Conservation (phyloP, 2,888 invertebrate species). For the Hemicrepidius hirtus region DNA sequence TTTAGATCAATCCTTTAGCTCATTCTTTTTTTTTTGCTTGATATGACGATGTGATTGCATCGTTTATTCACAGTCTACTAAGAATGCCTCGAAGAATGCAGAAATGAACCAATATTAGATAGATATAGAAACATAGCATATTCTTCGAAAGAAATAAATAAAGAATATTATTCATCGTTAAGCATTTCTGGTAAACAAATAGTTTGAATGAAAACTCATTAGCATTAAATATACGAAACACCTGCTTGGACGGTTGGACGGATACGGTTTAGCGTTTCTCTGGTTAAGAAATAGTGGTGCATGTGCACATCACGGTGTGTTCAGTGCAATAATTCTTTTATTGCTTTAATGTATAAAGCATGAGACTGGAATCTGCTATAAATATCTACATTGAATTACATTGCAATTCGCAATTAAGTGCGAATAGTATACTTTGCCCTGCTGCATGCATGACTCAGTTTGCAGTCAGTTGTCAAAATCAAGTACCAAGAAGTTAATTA, state of each 20-base stretch:
- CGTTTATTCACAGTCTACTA: too few relatives aligned
- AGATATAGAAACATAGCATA: too few relatives aligned
- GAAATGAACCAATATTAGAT: too few relatives aligned
- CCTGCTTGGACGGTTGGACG: constrained; percentile 12
- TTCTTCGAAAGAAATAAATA: too few relatives aligned
- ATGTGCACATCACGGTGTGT: not conserved
- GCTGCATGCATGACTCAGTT: constrained; percentile 11
- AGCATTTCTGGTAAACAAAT: too few relatives aligned
- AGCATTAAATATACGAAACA: constrained; percentile 1
- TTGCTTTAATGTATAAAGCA: constrained; percentile 19
- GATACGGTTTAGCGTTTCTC: constrained; percentile 2
- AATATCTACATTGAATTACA: constrained; percentile 8
- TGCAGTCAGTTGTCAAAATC: constrained; percentile 1
- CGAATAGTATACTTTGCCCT: constrained; percentile 18
- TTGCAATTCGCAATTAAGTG: constrained; percentile 22
- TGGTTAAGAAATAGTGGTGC: constrained; percentile 3
- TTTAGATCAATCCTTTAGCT: too few relatives aligned
- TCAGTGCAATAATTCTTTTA: not conserved
- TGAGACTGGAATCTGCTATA: constrained; percentile 9
- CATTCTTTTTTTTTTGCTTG: too few relatives aligned
- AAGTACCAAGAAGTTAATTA: constrained; percentile 6
- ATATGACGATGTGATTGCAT: too few relatives aligned
- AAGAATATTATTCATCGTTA: too few relatives aligned
- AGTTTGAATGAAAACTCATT: not conserved
- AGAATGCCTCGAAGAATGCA: too few relatives aligned